These are phyloP conservation scores for Oligia latruncula DNA, from an alignment of 2,888 invertebrate genomes.

Conservation along the genomic window DNA sequence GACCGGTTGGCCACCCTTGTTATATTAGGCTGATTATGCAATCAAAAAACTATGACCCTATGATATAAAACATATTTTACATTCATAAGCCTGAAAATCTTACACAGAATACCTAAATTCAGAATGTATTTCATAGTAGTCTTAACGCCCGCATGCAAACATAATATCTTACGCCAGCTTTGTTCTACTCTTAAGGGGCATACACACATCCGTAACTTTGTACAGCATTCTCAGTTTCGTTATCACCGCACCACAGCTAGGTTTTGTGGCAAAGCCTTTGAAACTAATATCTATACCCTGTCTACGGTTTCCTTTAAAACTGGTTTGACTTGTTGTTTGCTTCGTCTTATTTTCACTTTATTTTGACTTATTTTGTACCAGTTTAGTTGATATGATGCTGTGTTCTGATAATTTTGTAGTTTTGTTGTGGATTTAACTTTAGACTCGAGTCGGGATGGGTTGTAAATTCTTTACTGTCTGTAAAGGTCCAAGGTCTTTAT, in stretches of 20 bases:
- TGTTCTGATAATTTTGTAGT: conserved; percentile 5
- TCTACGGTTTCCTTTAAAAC: conserved; percentile 50
- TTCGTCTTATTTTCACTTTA: conserved; percentile 29
- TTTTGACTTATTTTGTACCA: conserved; percentile 39
- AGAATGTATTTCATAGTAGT: conserved; percentile 4
- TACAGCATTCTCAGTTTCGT: conserved; percentile 20
- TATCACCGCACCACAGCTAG: conserved; percentile 34
- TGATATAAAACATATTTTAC: background rate
- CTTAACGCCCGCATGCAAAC: conserved; percentile 25
- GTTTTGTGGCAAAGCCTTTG: conserved; percentile 48
- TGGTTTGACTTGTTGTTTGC: conserved; percentile 24
- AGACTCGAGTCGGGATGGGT: background rate
- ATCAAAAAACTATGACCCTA: too few species aligned
- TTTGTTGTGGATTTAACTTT: conserved; percentile 24
- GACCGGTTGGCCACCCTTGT: too few species aligned
- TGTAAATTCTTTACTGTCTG: conserved; percentile 27
- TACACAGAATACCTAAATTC: background rate
- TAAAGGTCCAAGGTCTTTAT: background rate
- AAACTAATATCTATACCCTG: conserved; percentile 44
- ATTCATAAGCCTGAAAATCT: background rate
- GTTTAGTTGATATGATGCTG: background rate
- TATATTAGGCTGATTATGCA: too few species aligned
- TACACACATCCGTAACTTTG: conserved; percentile 20
- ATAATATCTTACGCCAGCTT: conserved; percentile 35
- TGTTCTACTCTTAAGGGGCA: conserved; percentile 1